Conservation (phyloP, 1,140 invertebrate species). For the Nasonia vitripennis region DNA sequence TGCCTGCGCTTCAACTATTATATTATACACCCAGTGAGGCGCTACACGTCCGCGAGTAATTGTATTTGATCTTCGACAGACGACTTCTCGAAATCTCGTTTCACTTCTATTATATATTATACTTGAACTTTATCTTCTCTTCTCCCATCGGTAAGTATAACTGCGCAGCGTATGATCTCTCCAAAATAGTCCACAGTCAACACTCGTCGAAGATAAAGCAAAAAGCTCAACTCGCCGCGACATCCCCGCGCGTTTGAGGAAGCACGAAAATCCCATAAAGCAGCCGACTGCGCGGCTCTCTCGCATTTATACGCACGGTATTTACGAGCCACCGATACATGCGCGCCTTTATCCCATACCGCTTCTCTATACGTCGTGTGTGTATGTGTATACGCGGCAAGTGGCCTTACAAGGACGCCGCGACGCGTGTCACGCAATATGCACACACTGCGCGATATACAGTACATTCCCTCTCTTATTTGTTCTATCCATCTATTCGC, state of each 20-base stretch:
- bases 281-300: not conserved
- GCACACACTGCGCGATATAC: not conserved
- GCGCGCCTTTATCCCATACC: slow-evolving; percentile 1
- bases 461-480: not conserved
- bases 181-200: not conserved
- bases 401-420: slow-evolving; percentile 73
- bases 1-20: not conserved
- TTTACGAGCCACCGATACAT: slow-evolving; percentile 19
- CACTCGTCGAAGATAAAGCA: no score
- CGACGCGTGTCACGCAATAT: slow-evolving; percentile 61
- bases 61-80: no score
- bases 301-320: not conserved
- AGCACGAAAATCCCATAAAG: slow-evolving; percentile 29
- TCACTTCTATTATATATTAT: no score
- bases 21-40: not conserved
- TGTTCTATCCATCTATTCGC: not conserved
- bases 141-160: no score
- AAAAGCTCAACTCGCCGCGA: not conserved
- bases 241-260: not conserved
- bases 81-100: no score
- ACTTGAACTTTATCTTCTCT: no score
- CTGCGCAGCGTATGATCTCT: not conserved
- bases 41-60: not conserved
- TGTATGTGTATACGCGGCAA: slow-evolving; percentile 55
- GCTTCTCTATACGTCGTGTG: not conserved